These are phyloP conservation scores for Syngnathus scovelli DNA, from an alignment of 2,113 vertebrate genomes.

Conservation along the genomic window DNA sequence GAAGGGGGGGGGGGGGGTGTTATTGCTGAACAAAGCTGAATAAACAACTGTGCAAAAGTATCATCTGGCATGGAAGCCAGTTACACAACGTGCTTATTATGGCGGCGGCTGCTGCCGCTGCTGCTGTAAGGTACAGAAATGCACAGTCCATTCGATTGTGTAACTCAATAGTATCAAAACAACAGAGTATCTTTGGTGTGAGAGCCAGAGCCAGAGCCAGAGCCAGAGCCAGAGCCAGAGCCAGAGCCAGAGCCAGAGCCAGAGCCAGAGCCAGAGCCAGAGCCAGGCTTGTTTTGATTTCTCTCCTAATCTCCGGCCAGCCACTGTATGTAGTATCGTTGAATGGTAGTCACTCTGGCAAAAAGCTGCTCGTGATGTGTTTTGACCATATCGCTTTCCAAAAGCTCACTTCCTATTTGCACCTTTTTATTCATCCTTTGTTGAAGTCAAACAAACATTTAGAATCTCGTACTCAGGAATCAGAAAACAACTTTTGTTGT, in stretches of 20 bases:
- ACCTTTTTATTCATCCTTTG: constrained; percentile 36
- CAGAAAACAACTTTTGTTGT: too few species aligned
- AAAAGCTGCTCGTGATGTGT: constrained; percentile 50
- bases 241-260: too few species aligned
- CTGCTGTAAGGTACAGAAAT: background rate
- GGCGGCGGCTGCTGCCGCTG: too few species aligned
- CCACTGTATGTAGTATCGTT: constrained; percentile 30
- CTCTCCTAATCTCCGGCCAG: constrained; percentile 4
- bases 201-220: too few species aligned
- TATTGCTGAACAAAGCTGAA: background rate
- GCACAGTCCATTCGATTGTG: background rate
- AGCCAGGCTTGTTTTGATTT: constrained; percentile 29
- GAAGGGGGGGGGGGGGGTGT: background rate
- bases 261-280: background rate
- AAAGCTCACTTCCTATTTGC: constrained; percentile 55
- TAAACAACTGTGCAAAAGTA: background rate
- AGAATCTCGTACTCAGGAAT: too few species aligned
- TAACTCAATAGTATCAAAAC: too few species aligned
- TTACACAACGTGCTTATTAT: too few species aligned
- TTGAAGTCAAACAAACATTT: background rate
- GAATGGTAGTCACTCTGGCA: constrained; percentile 31
- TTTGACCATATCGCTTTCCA: constrained; percentile 29
- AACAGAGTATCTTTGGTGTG: too few species aligned
- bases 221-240: too few species aligned
- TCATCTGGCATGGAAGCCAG: background rate